These are phyloP conservation scores for Emys orbicularis DNA, from an alignment of 2,797 vertebrate species.

Conservation along the genomic window DNA sequence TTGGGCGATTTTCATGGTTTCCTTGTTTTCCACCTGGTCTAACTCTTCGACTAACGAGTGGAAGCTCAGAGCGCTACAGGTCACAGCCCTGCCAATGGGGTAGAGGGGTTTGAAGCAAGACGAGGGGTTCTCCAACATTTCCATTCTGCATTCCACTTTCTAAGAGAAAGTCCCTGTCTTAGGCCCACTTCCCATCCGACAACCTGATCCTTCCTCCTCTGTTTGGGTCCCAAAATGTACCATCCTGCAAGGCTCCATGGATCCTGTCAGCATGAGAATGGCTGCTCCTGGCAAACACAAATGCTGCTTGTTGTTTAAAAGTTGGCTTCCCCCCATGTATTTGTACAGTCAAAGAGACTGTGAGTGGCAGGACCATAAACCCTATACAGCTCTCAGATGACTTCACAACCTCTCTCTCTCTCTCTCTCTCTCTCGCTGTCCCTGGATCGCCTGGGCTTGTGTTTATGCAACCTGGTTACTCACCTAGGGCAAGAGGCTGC, in stretches of 20 bases:
- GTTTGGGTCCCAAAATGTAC: background rate
- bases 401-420: background rate
- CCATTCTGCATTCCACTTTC: background rate
- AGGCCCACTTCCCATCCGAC: background rate
- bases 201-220: fast-evolving
- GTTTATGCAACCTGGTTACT: conserved; percentile 13
- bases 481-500: background rate
- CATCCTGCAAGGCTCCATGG: background rate
- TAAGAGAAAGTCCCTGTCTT: background rate
- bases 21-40: background rate
- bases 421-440: background rate
- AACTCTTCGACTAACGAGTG: background rate
- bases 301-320: background rate
- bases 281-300: background rate
- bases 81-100: background rate
- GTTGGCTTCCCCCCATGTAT: background rate
- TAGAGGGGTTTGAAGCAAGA: background rate
- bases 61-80: background rate
- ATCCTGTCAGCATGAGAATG: background rate
- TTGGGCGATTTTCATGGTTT: background rate
- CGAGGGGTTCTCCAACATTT: background rate
- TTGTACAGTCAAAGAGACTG: background rate
- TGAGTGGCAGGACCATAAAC: background rate
- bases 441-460: background rate
- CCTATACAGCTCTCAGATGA: background rate